Conservation (phyloP, 2,888 invertebrate species). For the Drosophila mimetica region DNA sequence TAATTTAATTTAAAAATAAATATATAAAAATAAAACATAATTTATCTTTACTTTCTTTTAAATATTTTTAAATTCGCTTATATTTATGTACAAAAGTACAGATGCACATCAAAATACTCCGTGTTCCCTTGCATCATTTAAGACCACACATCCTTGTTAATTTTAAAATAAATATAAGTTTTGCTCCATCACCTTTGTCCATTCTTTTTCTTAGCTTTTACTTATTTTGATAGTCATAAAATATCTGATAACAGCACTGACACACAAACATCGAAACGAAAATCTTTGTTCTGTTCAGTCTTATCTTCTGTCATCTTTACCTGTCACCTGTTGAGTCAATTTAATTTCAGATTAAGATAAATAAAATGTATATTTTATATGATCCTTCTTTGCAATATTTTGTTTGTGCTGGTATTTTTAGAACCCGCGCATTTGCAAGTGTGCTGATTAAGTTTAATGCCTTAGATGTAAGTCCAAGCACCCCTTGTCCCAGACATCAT, state of each 20-base stretch:
- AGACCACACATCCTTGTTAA: too few species aligned
- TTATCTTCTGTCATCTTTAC: neutral
- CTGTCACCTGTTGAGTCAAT: neutral
- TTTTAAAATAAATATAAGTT: too few species aligned
- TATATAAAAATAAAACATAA: too few species aligned
- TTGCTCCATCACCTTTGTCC: too few species aligned
- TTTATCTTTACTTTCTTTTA: too few species aligned
- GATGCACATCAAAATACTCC: too few species aligned
- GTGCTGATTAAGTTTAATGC: constrained; percentile 6
- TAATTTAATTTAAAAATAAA: too few species aligned
- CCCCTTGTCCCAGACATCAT: neutral
- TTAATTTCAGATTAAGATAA: neutral
- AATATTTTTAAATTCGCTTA: too few species aligned
- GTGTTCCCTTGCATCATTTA: too few species aligned
- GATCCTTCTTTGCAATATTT: constrained; percentile 1
- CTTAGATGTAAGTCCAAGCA: constrained; percentile 1
- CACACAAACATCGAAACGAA: neutral
- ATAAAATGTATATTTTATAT: neutral
- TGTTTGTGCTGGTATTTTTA: constrained; percentile 3
- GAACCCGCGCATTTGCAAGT: neutral
- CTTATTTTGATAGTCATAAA: neutral
- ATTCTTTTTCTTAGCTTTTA: neutral
- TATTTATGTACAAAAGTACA: too few species aligned
- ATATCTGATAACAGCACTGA: neutral
- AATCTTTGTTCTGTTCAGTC: neutral